phyloP scores from a whole-genome alignment of 2,888 invertebrate species.

The Caenorhabditis sulstoni region DNA sequence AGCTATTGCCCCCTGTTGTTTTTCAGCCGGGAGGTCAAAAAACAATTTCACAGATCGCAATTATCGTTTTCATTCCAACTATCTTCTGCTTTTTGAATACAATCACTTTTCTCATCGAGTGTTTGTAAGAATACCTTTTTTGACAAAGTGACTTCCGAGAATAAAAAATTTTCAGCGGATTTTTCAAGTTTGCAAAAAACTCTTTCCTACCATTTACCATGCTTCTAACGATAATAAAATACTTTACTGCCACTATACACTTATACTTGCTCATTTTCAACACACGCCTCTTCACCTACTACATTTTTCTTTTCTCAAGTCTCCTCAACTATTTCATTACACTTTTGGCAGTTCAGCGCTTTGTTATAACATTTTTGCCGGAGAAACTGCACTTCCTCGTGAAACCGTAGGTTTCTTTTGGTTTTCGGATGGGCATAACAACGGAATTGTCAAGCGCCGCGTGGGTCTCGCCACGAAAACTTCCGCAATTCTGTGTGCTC shows the following conservation, averaged over 20 bases:
- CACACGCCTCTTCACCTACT: not conserved
- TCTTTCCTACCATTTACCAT: too few relatives aligned
- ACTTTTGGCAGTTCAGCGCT: conserved; percentile 20
- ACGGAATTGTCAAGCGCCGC: too few relatives aligned
- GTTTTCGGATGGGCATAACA: too few relatives aligned
- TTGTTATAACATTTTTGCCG: conserved; percentile 11
- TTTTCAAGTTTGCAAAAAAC: too few relatives aligned
- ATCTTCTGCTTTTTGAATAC: conserved; percentile 1
- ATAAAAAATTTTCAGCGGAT: too few relatives aligned
- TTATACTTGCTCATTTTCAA: not conserved
- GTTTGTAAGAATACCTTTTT: too few relatives aligned
- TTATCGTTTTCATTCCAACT: not conserved
- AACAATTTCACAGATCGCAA: conserved; percentile 3
- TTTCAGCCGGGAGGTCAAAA: conserved; percentile 4
- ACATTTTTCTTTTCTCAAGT: not conserved
- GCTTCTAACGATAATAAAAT: too few relatives aligned
- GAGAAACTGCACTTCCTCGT: conserved; percentile 8
- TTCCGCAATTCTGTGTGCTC: too few relatives aligned
- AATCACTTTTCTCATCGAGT: not conserved
- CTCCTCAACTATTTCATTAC: conserved; percentile 8
- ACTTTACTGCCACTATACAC: not conserved
- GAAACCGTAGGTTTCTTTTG: conserved; percentile 20
- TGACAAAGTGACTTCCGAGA: too few relatives aligned
- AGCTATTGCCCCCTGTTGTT: too few relatives aligned
- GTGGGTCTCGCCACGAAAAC: too few relatives aligned